Conservation (phyloP, 2,113 vertebrate species). For the Aleadryas rufinucha region DNA sequence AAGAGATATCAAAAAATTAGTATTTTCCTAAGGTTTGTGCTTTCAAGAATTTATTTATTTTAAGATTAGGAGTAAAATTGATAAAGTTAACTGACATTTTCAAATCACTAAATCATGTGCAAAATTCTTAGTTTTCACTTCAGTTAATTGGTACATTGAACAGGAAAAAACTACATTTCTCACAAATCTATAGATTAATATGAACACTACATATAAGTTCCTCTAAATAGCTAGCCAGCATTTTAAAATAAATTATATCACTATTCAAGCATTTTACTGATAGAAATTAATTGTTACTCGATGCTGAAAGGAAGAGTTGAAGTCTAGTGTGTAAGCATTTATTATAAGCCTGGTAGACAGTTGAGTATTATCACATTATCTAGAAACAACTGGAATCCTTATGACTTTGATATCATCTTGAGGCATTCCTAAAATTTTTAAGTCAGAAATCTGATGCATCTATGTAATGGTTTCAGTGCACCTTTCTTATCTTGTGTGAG, state of each 20-base stretch:
- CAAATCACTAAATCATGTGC: not conserved
- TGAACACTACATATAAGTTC: not conserved
- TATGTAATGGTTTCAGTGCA: no score
- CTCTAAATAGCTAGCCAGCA: not conserved
- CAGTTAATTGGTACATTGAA: not conserved
- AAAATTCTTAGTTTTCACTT: not conserved
- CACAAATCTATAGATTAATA: not conserved
- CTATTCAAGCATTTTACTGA: not conserved
- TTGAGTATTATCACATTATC: not conserved
- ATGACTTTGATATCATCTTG: not conserved
- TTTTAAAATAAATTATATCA: not conserved
- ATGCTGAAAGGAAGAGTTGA: not conserved
- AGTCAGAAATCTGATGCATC: not conserved
- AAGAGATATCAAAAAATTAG: not conserved
- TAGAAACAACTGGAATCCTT: not conserved
- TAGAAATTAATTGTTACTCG: not conserved
- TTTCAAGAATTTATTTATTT: not conserved
- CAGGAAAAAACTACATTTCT: not conserved
- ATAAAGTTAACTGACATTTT: not conserved
- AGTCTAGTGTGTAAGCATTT: not conserved
- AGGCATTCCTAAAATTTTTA: not conserved
- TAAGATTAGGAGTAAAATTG: not conserved
- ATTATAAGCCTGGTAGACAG: not conserved
- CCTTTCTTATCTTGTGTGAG: no score
- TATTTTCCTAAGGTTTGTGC: not conserved